Percentiles rank a stretch among this genome's conserved stretches.
Evolutionary conservation across 53 echinoderm and acorn worm species (phyloP).

Genomic region (Luidia sarsii): DNA sequence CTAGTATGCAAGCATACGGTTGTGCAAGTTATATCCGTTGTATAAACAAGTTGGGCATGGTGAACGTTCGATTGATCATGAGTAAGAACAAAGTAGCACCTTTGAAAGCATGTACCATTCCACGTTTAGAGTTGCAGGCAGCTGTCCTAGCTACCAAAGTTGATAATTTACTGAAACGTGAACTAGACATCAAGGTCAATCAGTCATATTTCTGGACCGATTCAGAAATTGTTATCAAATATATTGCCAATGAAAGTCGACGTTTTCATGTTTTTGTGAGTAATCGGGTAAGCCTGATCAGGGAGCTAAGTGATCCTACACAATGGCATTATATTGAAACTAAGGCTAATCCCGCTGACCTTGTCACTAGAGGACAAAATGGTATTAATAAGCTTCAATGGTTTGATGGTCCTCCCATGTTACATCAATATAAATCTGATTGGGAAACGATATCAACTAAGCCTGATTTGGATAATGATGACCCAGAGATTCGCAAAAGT

Average conservation of each 20-base stretch:
- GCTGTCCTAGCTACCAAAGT: constrained; percentile 14
- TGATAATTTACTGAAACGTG: constrained; percentile 2
- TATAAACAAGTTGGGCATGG: not conserved
- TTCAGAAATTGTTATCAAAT: constrained; percentile 19
- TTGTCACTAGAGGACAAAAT: not conserved
- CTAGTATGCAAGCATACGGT: constrained; percentile 4
- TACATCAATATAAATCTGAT: not conserved
- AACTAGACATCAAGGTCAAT: constrained; percentile 13
- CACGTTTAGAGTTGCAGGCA: constrained; percentile 18
- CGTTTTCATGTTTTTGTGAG: not conserved
- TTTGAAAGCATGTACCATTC: constrained; percentile 1
- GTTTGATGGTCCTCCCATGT: not conserved
- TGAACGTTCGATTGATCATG: not conserved
- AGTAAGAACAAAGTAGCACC: constrained; percentile 23
- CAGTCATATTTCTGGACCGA: constrained; percentile 48
- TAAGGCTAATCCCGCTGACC: not conserved
- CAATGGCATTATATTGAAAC: not conserved
- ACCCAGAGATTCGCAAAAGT: too few relatives aligned
- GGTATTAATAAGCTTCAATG: not conserved
- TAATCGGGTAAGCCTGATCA: not conserved
- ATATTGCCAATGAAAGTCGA: constrained; percentile 1
- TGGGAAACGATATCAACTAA: too few relatives aligned
- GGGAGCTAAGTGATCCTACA: not conserved
- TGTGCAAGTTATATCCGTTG: constrained; percentile 11
- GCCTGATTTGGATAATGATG: constrained; percentile 1